Evolutionary conservation across 2,888 invertebrate species (phyloP).

Genomic region (Diarsia rubi): DNA sequence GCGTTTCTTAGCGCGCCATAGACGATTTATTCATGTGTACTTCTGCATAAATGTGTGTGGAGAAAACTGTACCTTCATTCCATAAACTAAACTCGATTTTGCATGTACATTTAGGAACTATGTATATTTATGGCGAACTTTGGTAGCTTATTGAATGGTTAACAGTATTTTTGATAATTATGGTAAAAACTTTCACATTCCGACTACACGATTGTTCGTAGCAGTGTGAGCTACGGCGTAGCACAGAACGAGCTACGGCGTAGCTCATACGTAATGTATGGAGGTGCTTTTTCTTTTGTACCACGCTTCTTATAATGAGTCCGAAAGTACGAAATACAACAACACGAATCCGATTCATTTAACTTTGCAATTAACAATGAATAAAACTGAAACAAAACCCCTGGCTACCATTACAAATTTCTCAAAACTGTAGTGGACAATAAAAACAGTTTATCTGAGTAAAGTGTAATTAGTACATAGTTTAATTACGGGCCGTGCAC

Average conservation of each 20-base stretch:
- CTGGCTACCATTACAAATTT: slow-evolving; percentile 17
- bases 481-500: slow-evolving; percentile 81
- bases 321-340: not conserved
- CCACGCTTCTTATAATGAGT: not conserved
- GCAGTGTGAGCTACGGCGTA: slow-evolving; percentile 5
- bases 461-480: slow-evolving; percentile 88
- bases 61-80: not conserved
- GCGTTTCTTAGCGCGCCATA: not conserved
- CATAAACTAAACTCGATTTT: not conserved
- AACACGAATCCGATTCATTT: not conserved
- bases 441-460: slow-evolving; percentile 82
- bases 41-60: not conserved
- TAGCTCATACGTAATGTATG: not conserved
- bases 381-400: not conserved
- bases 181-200: not conserved
- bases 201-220: not conserved
- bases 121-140: too few species aligned
- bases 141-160: not conserved
- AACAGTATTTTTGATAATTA: not conserved
- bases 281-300: not conserved
- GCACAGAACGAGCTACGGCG: not conserved
- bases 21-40: not conserved
- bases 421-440: slow-evolving; percentile 65
- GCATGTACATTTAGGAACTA: too few species aligned
- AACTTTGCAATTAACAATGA: not conserved